A percentile compares a stretch with the other conserved stretches of the same genome.
phyloP scores from a whole-genome alignment of 2,797 vertebrate genomes.

The Amazona ochrocephala region DNA sequence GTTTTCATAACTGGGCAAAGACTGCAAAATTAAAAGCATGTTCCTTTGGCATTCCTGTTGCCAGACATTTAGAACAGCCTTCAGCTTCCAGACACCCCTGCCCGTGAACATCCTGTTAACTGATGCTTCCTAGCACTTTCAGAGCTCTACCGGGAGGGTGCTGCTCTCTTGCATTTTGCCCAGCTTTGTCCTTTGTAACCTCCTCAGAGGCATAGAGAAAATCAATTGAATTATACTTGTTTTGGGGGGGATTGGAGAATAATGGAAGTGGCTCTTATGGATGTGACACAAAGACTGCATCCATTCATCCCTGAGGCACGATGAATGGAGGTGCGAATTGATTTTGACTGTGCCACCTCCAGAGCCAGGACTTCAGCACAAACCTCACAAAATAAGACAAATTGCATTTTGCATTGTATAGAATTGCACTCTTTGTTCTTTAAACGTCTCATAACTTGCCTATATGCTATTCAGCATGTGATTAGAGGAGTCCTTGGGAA shows the following conservation, averaged over 20 bases:
- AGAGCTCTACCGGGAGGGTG: background rate
- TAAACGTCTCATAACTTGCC: conserved; percentile 54
- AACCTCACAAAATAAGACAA: conserved; percentile 77
- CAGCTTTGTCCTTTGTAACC: conserved; percentile 18
- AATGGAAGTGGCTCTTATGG: conserved; percentile 43
- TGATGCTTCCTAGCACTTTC: background rate
- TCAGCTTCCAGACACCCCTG: background rate
- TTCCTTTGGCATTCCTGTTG: background rate
- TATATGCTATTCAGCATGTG: background rate
- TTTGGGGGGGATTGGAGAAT: conserved; percentile 44
- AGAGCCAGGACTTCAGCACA: conserved; percentile 47
- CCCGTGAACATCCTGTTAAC: background rate
- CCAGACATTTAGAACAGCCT: background rate
- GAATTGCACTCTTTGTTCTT: conserved; percentile 72
- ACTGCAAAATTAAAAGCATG: background rate
- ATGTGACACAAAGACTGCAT: conserved; percentile 33
- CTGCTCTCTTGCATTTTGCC: background rate
- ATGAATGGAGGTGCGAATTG: conserved; percentile 74
- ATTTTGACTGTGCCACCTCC: conserved; percentile 66
- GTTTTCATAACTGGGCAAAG: background rate
- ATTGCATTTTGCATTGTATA: conserved; percentile 53
- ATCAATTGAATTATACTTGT: conserved; percentile 37
- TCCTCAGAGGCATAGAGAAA: background rate
- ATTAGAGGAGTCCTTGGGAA: conserved; percentile 24
- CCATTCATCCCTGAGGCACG: conserved; percentile 51